Percentiles rank a stretch among this genome's conserved stretches.
Evolutionary conservation across 2,888 invertebrate species (phyloP).

Genomic region (Andrena flavipes): DNA sequence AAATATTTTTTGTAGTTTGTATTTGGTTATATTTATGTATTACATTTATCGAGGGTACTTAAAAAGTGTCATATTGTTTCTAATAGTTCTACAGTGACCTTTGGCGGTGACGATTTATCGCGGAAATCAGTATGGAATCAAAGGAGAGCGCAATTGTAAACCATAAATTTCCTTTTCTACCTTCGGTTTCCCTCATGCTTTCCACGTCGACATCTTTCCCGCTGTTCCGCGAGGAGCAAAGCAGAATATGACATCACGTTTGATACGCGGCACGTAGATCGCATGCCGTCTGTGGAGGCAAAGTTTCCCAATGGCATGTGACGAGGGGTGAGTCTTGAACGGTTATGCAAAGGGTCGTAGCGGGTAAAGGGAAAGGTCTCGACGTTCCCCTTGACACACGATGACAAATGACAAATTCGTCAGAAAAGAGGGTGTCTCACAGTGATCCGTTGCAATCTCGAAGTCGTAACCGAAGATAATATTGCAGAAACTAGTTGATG

Average conservation of each 20-base stretch:
- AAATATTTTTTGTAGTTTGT: too few species aligned
- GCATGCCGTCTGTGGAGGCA: conserved; percentile 46
- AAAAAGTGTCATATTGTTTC: neutral
- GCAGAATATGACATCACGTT: conserved; percentile 66
- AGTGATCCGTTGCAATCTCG: conserved; percentile 7
- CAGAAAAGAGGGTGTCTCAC: conserved; percentile 34
- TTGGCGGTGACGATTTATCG: too few species aligned
- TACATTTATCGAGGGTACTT: neutral
- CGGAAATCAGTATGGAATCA: conserved; percentile 6
- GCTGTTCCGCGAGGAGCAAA: conserved; percentile 23
- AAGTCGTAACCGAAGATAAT: conserved; percentile 21
- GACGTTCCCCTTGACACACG: conserved; percentile 43
- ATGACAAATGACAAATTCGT: conserved; percentile 72
- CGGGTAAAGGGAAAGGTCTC: conserved; percentile 51
- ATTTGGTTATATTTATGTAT: too few species aligned
- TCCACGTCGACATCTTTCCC: conserved; percentile 39
- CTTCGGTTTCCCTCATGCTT: conserved; percentile 28
- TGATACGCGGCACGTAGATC: conserved; percentile 64
- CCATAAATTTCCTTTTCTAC: neutral
- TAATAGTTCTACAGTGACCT: neutral
- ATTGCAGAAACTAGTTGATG: conserved; percentile 53
- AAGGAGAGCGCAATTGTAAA: conserved; percentile 26
- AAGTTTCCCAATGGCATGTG: conserved; percentile 67
- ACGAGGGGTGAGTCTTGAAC: conserved; percentile 59
- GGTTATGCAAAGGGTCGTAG: conserved; percentile 66